A percentile compares a stretch with the other conserved stretches of the same genome.
Evolutionary conservation across 2,797 vertebrate genomes (phyloP).

Genomic region (Vireo griseus): DNA sequence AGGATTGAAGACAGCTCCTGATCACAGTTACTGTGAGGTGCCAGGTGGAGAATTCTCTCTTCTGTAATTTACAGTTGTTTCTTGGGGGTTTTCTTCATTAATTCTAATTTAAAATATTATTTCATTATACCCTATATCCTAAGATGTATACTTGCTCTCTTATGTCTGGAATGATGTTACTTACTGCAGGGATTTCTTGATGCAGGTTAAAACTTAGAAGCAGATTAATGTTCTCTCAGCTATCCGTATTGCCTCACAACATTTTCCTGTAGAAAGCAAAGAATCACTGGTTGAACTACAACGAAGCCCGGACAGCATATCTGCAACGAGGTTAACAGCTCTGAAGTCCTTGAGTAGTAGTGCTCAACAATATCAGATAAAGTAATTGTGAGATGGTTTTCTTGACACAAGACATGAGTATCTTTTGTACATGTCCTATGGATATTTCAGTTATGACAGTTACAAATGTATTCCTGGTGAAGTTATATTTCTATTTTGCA

Average conservation of each 20-base stretch:
- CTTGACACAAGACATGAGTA: not conserved
- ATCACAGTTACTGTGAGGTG: not conserved
- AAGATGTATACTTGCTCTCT: not conserved
- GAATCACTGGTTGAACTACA: not conserved
- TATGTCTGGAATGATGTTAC: not conserved
- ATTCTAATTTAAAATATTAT: not conserved
- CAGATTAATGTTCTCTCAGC: not conserved
- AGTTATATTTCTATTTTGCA: not conserved
- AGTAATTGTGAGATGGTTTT: not conserved
- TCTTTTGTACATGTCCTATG: not conserved
- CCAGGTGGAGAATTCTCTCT: not conserved
- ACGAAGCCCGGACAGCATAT: not conserved
- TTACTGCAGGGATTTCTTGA: not conserved
- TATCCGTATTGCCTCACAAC: not conserved
- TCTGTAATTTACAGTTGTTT: not conserved
- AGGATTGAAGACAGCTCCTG: not conserved
- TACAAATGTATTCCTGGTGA: not conserved
- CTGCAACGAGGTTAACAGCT: not conserved
- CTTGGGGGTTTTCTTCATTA: not conserved
- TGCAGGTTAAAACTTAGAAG: not conserved
- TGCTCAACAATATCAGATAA: not conserved
- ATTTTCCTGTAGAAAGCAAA: not conserved
- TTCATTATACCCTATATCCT: not conserved
- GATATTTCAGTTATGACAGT: not conserved
- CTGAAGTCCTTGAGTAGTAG: not conserved